Base-by-base conservation (phyloP, 2,888 invertebrate species). In the Nemoura dubitans region DNA sequence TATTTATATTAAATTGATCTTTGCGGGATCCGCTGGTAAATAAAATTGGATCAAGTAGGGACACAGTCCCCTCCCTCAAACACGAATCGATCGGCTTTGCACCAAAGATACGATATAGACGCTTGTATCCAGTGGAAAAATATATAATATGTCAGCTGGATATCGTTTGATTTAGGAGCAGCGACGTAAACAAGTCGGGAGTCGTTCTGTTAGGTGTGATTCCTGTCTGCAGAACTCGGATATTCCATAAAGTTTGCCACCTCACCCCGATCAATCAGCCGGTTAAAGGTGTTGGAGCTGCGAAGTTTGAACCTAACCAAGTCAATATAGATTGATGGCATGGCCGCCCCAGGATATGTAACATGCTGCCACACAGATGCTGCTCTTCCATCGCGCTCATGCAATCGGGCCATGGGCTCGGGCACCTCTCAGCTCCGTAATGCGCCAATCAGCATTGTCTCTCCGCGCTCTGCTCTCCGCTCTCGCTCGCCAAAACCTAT, bases 301-400 rank as follows among this genome's bases (percentile, higher is more conserved):
- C 59, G 59, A 59, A 59, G 59, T 81, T 81, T 81, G 81, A 81
- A 81, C 81, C 81, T 81, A 81, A 81, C 81, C 81, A 81, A 81
- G 81, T 81, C 81, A 81, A 81, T 81, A 81, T 81, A 81, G 81
- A 81, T 81, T 81, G 81, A 81, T 81, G 81, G 81, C n/a, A n/a
- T 81, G n/a, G 81, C 29, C 10, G 81, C 78, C 28, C 16, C 27
- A 26, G 26, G 26, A 28, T 26, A 27, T 78, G 78, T 27, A n/a
- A 29, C 29, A 29, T 81, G 81, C 81, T 21, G 81, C 5, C 81
- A n/a, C 78, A 27, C 81, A 29, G 81, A 81, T 29, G 81, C 30
- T 59, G 21, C 59, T 59, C 16, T 21, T 21, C 59, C 16, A 59
- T 59, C 59, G 36, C 36, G 3, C 21, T 59, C 59, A 3, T n/a